Evolutionary conservation across 2,113 vertebrate genomes (phyloP).

Genomic region (Suricata suricatta): DNA sequence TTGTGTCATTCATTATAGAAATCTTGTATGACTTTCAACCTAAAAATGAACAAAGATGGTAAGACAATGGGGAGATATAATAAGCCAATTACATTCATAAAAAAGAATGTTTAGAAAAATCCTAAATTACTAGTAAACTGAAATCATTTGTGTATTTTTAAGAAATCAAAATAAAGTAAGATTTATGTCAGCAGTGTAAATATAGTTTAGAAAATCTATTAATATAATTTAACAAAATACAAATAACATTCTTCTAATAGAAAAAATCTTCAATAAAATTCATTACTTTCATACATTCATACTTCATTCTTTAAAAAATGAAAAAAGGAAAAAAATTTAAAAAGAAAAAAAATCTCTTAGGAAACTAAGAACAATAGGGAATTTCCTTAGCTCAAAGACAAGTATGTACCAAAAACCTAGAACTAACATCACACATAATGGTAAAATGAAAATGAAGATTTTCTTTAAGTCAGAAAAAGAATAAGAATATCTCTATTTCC

Average conservation of each 20-base stretch:
- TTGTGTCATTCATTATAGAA: not conserved
- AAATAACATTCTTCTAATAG: not conserved
- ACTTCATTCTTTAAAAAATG: not conserved
- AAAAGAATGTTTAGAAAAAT: not conserved
- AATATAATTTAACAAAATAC: not conserved
- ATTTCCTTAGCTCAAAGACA: not conserved
- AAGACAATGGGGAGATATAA: not conserved
- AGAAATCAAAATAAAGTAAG: not conserved
- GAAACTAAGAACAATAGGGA: not conserved
- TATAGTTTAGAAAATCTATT: not conserved
- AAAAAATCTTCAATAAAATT: not conserved
- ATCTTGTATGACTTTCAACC: not conserved
- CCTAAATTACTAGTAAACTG: not conserved
- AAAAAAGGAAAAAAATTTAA: too few relatives aligned
- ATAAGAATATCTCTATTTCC: not conserved
- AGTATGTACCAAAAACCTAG: not conserved
- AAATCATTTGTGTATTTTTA: not conserved
- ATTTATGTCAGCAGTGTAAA: not conserved
- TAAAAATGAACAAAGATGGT: not conserved
- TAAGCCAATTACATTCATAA: not conserved
- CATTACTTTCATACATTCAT: not conserved
- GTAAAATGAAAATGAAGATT: not conserved
- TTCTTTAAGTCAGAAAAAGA: not conserved
- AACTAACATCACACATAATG: not conserved
- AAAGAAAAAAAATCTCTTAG: too few relatives aligned